A percentile compares a stretch with the other conserved stretches of the same genome.
phyloP scores from a whole-genome alignment of 2,113 vertebrate species.

The Eretmochelys imbricata region DNA sequence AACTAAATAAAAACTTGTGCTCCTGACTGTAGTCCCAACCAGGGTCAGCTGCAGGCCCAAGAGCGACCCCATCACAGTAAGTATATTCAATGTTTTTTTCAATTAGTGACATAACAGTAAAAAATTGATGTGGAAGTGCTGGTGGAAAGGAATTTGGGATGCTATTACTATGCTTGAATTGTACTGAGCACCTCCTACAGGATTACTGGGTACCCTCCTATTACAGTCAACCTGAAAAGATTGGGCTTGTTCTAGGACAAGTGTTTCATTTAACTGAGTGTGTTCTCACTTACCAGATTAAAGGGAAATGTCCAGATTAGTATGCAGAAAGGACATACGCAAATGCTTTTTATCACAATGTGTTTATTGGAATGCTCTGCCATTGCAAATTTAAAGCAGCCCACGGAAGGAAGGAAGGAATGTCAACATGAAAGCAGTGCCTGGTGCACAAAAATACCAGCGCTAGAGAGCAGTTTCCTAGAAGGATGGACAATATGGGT shows the following conservation, averaged over 20 bases:
- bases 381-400: neutral
- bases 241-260: neutral
- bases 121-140: neutral
- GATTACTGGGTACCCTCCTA: neutral
- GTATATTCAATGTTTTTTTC: neutral
- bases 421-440: neutral
- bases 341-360: neutral
- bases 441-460: neutral
- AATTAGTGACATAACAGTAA: neutral
- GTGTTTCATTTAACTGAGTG: neutral
- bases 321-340: neutral
- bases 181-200: neutral
- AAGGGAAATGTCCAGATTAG: neutral
- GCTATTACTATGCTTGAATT: neutral
- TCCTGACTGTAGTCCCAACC: too few species aligned
- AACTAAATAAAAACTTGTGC: neutral
- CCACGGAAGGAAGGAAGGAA: neutral
- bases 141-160: neutral
- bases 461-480: neutral
- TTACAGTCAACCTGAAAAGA: neutral
- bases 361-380: neutral
- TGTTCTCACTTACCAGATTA: neutral
- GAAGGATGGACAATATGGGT: neutral
- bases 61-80: neutral
- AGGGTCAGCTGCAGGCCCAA: neutral